These are phyloP conservation scores for Rhogogaster chlorosoma DNA, from an alignment of 2,888 invertebrate genomes.

Conservation along the genomic window DNA sequence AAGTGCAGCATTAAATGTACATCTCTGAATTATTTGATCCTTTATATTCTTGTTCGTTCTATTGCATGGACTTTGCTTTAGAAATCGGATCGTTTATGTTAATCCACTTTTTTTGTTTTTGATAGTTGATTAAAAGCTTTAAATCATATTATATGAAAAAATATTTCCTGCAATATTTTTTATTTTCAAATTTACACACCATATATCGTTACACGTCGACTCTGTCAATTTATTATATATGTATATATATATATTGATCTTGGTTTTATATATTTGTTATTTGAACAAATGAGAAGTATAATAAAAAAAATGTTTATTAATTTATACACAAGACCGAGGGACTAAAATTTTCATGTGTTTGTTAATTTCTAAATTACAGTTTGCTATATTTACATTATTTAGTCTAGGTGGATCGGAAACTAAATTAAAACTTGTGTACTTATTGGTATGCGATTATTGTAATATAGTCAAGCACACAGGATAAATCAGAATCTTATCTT, in stretches of 20 bases:
- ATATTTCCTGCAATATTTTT: conserved; percentile 25
- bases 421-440: conserved; percentile 57
- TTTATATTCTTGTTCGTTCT: neutral
- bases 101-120: neutral
- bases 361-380: conserved; percentile 64
- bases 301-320: conserved; percentile 25
- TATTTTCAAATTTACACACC: conserved; percentile 44
- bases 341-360: conserved; percentile 51
- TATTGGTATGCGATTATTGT: neutral
- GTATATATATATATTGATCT: conserved; percentile 30
- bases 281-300: conserved; percentile 38
- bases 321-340: conserved; percentile 36
- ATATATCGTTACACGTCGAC: conserved; percentile 38
- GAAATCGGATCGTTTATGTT: neutral
- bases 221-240: conserved; percentile 17
- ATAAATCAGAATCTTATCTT: neutral
- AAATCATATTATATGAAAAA: neutral
- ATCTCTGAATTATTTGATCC: neutral
- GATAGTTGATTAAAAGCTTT: neutral
- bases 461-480: conserved; percentile 9
- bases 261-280: conserved; percentile 39
- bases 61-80: neutral
- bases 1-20: neutral
- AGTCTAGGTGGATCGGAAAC: conserved; percentile 61
- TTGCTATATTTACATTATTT: conserved; percentile 68